Conservation (phyloP, 1,140 invertebrate genomes). For the Sitophilus oryzae region DNA sequence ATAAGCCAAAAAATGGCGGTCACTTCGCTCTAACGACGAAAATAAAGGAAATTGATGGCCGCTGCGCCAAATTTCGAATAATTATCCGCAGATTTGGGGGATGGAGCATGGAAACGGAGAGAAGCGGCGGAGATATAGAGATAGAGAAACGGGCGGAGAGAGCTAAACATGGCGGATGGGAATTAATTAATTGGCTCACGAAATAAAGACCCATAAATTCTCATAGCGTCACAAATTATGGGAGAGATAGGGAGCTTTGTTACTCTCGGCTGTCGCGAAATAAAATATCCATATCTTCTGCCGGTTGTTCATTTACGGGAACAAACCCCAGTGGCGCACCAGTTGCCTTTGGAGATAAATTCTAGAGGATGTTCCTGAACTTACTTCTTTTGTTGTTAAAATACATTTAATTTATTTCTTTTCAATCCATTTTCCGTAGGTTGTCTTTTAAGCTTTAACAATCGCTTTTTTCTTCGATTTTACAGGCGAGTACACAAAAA, state of each 20-base stretch:
- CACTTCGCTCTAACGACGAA: no score
- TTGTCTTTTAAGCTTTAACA: no score
- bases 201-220: constrained; percentile 46
- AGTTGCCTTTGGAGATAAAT: no score
- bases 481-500: no score
- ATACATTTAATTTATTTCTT: no score
- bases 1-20: no score
- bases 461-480: no score
- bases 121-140: not conserved
- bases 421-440: no score
- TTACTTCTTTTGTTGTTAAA: no score
- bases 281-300: constrained; percentile 44
- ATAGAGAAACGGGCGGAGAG: not conserved
- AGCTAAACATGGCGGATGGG: constrained; percentile 39
- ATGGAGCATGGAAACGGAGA: no score
- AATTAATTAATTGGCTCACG: constrained; percentile 47
- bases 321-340: not conserved
- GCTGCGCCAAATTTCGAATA: constrained; percentile 6
- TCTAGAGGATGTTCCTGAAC: no score
- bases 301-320: constrained; percentile 11
- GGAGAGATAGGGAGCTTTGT: constrained; percentile 40
- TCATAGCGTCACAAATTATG: constrained; percentile 45
- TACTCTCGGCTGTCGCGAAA: constrained; percentile 37
- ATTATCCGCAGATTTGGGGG: constrained; percentile 14
- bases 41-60: no score